Evolutionary conservation across 2,797 vertebrate species (phyloP).

Genomic region (Enteromius paludinosus): DNA sequence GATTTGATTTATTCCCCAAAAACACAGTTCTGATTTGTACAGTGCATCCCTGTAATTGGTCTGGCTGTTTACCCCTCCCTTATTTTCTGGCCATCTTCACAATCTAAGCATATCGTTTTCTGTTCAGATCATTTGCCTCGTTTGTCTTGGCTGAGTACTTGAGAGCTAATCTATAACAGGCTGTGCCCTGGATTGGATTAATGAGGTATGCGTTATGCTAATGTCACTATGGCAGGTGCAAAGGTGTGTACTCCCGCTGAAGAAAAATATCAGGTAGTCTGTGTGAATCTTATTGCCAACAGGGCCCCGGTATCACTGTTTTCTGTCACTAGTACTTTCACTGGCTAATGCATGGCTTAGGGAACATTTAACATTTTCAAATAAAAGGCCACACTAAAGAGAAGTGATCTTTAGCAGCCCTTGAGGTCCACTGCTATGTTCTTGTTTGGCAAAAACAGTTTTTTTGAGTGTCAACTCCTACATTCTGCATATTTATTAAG

Average conservation of each 20-base stretch:
- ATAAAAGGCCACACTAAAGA: constrained; percentile 33
- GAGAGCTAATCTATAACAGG: constrained; percentile 47
- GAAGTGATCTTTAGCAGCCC: constrained; percentile 36
- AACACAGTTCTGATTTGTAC: not conserved
- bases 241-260: constrained; percentile 24
- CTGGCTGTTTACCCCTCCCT: not conserved
- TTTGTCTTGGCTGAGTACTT: constrained; percentile 33
- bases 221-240: constrained; percentile 13
- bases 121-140: constrained; percentile 30
- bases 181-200: constrained; percentile 44
- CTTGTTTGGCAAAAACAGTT: not conserved
- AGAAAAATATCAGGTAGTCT: not conserved
- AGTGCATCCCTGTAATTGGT: not conserved
- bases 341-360: not conserved
- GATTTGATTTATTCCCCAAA: not conserved
- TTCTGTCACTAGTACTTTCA: not conserved
- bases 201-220: constrained; percentile 47
- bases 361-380: constrained; percentile 38
- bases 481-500: not conserved
- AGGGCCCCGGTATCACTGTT: not conserved
- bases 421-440: constrained; percentile 17
- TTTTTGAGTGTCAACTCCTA: not conserved
- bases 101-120: constrained; percentile 25
- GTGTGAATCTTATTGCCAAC: not conserved
- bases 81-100: constrained; percentile 14